Evolutionary conservation across 2,888 invertebrate species (phyloP).

Genomic region (Tetramorium bicarinatum): DNA sequence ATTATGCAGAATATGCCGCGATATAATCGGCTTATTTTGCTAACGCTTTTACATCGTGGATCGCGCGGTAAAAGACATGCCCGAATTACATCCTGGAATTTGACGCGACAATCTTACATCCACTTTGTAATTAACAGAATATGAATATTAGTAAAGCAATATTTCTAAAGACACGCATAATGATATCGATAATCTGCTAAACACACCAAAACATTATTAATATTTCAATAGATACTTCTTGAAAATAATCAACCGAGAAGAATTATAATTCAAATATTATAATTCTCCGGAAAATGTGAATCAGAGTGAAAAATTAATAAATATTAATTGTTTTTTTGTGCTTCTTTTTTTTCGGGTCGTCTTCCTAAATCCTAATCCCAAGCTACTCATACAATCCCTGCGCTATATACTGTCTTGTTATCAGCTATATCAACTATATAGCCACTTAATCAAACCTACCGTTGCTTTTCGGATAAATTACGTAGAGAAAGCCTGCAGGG

Average conservation of each 20-base stretch:
- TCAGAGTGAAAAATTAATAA: not conserved
- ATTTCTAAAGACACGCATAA: not conserved
- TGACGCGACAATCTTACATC: not conserved
- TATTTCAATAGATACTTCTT: not conserved
- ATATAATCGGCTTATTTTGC: slow-evolving; percentile 27
- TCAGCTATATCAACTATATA: slow-evolving; percentile 53
- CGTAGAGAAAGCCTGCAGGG: slow-evolving; percentile 61
- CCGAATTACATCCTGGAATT: not conserved
- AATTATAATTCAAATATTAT: not conserved
- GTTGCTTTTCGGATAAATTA: slow-evolving; percentile 69
- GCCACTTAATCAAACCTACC: slow-evolving; percentile 65
- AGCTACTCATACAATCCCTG: not conserved
- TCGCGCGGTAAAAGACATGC: not conserved
- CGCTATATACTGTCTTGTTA: slow-evolving; percentile 30
- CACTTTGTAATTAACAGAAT: not conserved
- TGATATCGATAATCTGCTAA: not conserved
- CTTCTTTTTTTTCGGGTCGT: not conserved
- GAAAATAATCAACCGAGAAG: not conserved
- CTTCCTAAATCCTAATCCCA: not conserved
- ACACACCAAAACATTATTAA: not conserved
- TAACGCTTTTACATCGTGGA: not conserved
- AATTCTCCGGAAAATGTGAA: not conserved
- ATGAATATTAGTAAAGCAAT: not conserved
- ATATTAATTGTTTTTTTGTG: not conserved
- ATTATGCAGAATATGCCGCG: not conserved